Evolutionary conservation across 2,888 invertebrate genomes (phyloP).

Genomic region (Entomobrya proxima): DNA sequence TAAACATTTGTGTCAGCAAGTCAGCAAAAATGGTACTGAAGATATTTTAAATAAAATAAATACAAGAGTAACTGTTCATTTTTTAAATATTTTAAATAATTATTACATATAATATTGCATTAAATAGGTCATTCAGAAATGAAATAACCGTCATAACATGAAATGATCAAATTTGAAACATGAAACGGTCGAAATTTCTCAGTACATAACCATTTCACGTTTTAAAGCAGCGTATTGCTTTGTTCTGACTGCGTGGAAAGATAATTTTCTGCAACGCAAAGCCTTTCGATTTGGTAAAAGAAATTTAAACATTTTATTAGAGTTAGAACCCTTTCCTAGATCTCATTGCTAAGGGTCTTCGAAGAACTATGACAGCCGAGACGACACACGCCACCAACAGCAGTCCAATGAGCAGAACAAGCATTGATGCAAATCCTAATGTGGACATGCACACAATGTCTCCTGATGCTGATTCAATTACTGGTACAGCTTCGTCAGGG

Average conservation of each 20-base stretch:
- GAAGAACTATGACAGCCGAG: conserved; percentile 90
- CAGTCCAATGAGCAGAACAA: conserved; percentile 89
- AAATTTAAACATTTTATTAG: background rate
- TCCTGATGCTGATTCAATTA: conserved; percentile 68
- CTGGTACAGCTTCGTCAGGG: conserved; percentile 69
- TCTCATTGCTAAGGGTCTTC: conserved; percentile 78
- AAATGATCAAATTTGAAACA: background rate
- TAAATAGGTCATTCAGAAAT: conserved; percentile 10
- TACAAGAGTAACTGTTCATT: too few relatives aligned
- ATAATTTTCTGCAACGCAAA: background rate
- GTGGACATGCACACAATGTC: conserved; percentile 81
- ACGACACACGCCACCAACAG: conserved; percentile 90
- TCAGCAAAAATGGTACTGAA: conserved; percentile 7
- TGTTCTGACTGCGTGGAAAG: background rate
- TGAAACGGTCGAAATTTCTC: conserved; percentile 59
- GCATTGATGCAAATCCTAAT: conserved; percentile 92
- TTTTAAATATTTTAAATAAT: too few relatives aligned
- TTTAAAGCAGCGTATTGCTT: conserved; percentile 27
- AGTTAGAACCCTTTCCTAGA: conserved; percentile 42
- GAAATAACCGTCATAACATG: background rate
- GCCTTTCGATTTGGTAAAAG: background rate
- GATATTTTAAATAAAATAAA: too few relatives aligned
- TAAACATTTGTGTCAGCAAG: background rate
- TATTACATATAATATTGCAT: conserved; percentile 42
- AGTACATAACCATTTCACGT: conserved; percentile 55